Evolutionary conservation across 2,888 invertebrate species (phyloP).

Genomic region (Coenonympha arcania): DNA sequence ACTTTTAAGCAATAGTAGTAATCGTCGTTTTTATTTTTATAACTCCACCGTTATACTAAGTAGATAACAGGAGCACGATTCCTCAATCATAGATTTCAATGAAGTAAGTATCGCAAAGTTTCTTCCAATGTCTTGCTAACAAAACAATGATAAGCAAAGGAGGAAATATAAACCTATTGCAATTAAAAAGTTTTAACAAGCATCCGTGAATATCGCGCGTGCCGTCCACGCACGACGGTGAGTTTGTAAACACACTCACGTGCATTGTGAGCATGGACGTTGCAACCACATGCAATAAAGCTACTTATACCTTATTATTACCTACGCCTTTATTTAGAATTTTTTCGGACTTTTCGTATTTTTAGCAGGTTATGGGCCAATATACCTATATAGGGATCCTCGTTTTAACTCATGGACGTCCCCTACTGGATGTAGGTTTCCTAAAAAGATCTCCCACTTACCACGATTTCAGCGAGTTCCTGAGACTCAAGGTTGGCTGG

Average conservation of each 20-base stretch:
- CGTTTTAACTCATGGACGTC: too few species aligned
- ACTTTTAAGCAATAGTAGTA: too few species aligned
- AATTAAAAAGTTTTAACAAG: slow-evolving; percentile 9
- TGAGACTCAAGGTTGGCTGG: too few species aligned
- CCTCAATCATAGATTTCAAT: neutral
- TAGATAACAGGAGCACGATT: too few species aligned
- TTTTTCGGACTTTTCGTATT: neutral
- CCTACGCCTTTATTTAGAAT: neutral
- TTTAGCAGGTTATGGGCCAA: too few species aligned
- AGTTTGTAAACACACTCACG: slow-evolving; percentile 11
- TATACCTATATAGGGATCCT: too few species aligned
- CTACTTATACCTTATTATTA: neutral
- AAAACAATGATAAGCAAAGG: slow-evolving; percentile 1
- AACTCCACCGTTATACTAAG: too few species aligned
- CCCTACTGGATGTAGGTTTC: too few species aligned
- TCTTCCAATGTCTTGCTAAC: neutral
- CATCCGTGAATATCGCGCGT: slow-evolving; percentile 9
- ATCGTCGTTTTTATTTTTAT: too few species aligned
- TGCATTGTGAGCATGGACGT: neutral
- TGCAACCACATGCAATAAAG: slow-evolving; percentile 1
- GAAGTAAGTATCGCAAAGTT: neutral
- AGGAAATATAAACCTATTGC: slow-evolving; percentile 5
- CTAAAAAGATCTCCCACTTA: too few species aligned
- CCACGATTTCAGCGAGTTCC: too few species aligned
- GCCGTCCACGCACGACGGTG: slow-evolving; percentile 5